These are phyloP conservation scores for Tolypeutes matacus DNA, from an alignment of 2,797 vertebrate genomes.

Conservation along the genomic window DNA sequence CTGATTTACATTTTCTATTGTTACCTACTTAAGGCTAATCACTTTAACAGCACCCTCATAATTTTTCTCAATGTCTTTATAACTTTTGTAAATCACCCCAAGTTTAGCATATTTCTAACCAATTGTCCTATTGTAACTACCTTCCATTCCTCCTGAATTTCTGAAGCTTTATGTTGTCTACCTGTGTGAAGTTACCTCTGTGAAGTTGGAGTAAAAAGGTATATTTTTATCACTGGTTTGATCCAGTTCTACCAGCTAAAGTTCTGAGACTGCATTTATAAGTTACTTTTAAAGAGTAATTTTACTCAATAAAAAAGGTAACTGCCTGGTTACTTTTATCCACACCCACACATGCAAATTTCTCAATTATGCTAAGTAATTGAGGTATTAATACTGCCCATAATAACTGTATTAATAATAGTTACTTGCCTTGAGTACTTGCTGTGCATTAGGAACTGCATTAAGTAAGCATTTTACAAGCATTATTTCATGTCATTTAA, in stretches of 20 bases:
- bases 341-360: not conserved
- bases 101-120: constrained; percentile 34
- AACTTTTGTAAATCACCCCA: not conserved
- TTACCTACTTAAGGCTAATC: constrained; percentile 1
- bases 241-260: constrained; percentile 8
- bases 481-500: constrained; percentile 11
- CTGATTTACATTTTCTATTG: constrained; percentile 46
- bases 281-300: not conserved
- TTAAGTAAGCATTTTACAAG: not conserved
- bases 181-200: not conserved
- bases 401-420: constrained; percentile 28
- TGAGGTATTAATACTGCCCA: not conserved
- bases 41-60: constrained; percentile 7
- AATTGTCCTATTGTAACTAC: not conserved
- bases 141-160: constrained; percentile 7
- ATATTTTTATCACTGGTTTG: not conserved
- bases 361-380: not conserved
- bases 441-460: not conserved
- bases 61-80: not conserved
- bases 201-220: constrained; percentile 15
- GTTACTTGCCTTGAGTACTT: not conserved
- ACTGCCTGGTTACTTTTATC: not conserved
- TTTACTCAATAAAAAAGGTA: constrained; percentile 26
- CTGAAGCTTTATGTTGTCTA: not conserved
- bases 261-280: not conserved